Evolutionary conservation across 1,140 invertebrate species (phyloP), one percentile per base, ranked within the genome.

Genomic region (Trichonephila clavata): DNA sequence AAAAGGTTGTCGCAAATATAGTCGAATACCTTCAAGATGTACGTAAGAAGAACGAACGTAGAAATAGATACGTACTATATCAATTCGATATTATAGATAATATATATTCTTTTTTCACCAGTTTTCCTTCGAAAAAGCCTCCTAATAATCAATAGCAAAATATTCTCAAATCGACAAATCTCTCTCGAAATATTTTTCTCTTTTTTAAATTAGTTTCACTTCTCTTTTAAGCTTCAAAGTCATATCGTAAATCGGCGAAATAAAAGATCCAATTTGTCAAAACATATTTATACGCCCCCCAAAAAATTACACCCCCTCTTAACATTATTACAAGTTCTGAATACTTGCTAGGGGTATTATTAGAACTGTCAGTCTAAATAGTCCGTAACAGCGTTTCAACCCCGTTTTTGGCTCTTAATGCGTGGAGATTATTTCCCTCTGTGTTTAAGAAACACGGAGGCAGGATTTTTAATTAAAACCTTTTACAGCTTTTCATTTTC

Each of bases 391-490:
- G 24, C 57, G 24, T 84, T 84, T 57, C 43, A 43, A 20, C 39
- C 32, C 32, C 21, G 50, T 65, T 21, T 84, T 57, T 4, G n/a
- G 50, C 57, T n/a, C 20, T 32, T 24, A 50, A 84, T 84, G n/a
- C 81, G 21, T 59, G 14, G n/a, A 84, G 81, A 84, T 84, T 84
- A 84, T 43, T 21, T 7, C 50, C 50, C 50, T 10, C 20, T 84
- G 59, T 8, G 24, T 20, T 84, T 84, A 24, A 57, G 57, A 84
- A 84, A 84, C 43, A 21, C 21, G 24, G 81, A 1, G 81, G 50
- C 14, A 84, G 57, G 81, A 84, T 59, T 84, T 84, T 84, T 84
- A 84, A 84, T 84, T 84, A 84, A 84, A 84, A 59, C 43, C 43
- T 57, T 84, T 84, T 59, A 20, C 81, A 21, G 21, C 24, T 57